Conservation (phyloP, 2,113 vertebrate species). For the Todiramphus chloris region DNA sequence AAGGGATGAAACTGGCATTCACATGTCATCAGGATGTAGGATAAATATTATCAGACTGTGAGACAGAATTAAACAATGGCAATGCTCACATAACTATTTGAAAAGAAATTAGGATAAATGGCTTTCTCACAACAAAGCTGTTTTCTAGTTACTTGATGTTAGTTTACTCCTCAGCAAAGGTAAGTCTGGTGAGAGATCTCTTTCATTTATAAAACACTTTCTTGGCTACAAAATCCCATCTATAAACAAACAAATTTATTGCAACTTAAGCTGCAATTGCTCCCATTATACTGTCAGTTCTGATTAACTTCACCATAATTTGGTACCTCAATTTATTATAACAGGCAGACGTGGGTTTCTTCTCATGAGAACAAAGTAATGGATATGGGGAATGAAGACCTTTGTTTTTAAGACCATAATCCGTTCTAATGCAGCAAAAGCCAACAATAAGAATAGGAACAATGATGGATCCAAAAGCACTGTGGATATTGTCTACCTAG, state of each 20-base stretch:
- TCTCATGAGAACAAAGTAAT: constrained; percentile 58
- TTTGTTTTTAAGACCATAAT: constrained; percentile 29
- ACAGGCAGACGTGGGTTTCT: constrained; percentile 25
- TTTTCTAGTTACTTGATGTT: not conserved
- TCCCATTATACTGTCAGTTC: constrained; percentile 40
- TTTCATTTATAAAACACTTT: constrained; percentile 9
- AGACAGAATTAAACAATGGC: not conserved
- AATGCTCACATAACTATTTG: not conserved
- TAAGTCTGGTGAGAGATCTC: not conserved
- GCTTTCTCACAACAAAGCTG: not conserved
- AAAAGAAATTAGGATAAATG: not conserved
- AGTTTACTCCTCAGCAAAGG: not conserved
- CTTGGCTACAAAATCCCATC: constrained; percentile 23
- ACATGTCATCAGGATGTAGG: not conserved
- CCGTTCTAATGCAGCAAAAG: not conserved
- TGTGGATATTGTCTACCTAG: not conserved
- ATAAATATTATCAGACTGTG: not conserved
- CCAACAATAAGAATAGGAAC: not conserved
- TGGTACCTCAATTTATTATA: constrained; percentile 29
- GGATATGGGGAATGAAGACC: constrained; percentile 12
- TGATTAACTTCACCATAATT: constrained; percentile 11
- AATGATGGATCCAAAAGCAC: not conserved
- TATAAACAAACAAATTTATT: constrained; percentile 55
- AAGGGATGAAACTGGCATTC: not conserved
- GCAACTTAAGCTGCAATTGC: not conserved